These are phyloP conservation scores for Cladorhizidae sp. DNA, from an alignment of 37 sponge, comb jelly and placozoan species.

Conservation along the genomic window DNA sequence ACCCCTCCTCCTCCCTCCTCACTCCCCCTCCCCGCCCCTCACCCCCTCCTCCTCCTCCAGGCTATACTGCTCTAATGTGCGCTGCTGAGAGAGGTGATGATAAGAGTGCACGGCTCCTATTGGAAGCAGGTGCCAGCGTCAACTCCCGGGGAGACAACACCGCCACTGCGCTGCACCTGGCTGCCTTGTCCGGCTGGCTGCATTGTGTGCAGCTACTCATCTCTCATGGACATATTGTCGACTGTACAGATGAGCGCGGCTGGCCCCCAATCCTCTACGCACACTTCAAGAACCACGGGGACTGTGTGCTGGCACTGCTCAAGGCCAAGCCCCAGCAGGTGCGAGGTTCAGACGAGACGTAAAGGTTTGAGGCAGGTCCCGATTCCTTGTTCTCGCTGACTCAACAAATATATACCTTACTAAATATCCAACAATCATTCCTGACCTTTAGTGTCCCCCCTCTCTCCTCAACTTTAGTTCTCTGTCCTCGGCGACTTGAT, in stretches of 20 bases:
- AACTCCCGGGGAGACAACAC: slow-evolving; percentile 23
- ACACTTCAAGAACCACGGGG: slow-evolving; percentile 45
- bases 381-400: no score
- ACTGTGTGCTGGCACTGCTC: slow-evolving; percentile 56
- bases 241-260: slow-evolving; percentile 48
- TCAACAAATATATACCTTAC: no score
- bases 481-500: slow-evolving; percentile 6
- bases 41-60: no score
- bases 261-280: slow-evolving; percentile 76
- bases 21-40: no score
- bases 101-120: slow-evolving; percentile 1
- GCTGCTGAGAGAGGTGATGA: slow-evolving; percentile 34
- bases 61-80: slow-evolving; percentile 52
- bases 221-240: slow-evolving; percentile 48
- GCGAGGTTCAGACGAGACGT: not conserved
- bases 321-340: slow-evolving; percentile 62
- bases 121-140: slow-evolving; percentile 40
- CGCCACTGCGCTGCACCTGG: slow-evolving; percentile 49
- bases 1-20: no score
- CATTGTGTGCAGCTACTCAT: slow-evolving; percentile 51
- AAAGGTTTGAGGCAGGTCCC: no score
- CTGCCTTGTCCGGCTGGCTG: slow-evolving; percentile 42
- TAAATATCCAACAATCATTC: not conserved
- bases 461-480: not conserved
- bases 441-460: not conserved